These are phyloP conservation scores for Aphaenogaster ashmeadi DNA, from an alignment of 1,140 invertebrate genomes.

Conservation along the genomic window DNA sequence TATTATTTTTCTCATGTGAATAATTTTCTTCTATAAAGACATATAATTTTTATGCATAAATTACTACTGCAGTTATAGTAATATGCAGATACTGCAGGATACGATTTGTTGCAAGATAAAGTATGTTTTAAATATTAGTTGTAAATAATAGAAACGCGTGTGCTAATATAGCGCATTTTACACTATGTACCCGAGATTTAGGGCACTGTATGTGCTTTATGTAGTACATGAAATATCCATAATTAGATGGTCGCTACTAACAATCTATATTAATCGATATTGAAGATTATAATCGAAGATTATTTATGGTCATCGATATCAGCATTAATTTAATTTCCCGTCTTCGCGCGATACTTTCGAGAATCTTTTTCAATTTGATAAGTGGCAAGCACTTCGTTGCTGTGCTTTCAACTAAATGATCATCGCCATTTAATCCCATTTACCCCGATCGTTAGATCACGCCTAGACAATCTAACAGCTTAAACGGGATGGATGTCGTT, in stretches of 20 bases:
- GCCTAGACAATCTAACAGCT: constrained; percentile 42
- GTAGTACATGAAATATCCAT: not conserved
- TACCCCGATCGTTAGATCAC: constrained; percentile 47
- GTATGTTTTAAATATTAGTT: not conserved
- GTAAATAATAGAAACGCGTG: not conserved
- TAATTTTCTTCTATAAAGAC: not conserved
- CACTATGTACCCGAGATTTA: not conserved
- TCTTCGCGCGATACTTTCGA: not conserved
- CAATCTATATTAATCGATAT: constrained; percentile 5
- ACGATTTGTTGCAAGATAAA: not conserved
- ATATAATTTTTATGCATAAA: not conserved
- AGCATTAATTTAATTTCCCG: not conserved
- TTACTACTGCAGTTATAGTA: not conserved
- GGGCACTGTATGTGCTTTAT: not conserved
- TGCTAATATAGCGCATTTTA: not conserved
- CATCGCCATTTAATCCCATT: constrained; percentile 54
- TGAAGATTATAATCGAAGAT: constrained; percentile 13
- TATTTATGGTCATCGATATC: not conserved
- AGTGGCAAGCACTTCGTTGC: constrained; percentile 32
- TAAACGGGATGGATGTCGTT: constrained; percentile 9
- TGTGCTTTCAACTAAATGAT: constrained; percentile 49
- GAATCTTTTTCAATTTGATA: constrained; percentile 39
- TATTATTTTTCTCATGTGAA: not conserved
- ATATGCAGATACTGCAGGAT: not conserved
- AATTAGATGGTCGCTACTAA: not conserved